Percentiles rank a stretch among this genome's conserved stretches.
These are phyloP conservation scores for Egretta garzetta DNA, from an alignment of 2,113 vertebrate genomes.

Conservation along the genomic window DNA sequence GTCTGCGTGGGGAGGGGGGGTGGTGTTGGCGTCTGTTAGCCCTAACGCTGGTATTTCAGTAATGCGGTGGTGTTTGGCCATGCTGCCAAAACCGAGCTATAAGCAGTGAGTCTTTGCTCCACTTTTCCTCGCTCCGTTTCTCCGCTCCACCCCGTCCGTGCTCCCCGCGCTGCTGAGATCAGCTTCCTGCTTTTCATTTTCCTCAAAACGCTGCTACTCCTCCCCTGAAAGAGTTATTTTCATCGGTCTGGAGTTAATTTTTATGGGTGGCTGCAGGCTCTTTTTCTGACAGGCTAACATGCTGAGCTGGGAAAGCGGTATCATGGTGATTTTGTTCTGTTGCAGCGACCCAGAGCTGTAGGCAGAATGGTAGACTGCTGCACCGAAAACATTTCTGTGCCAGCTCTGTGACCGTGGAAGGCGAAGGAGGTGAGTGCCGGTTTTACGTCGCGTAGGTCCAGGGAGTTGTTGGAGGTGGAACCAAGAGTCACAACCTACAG, in stretches of 20 bases:
- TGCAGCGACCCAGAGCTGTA: slow-evolving; percentile 32
- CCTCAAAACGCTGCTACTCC: slow-evolving; percentile 40
- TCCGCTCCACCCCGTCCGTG: slow-evolving; percentile 73
- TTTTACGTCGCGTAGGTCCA: neutral
- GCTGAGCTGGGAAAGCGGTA: neutral
- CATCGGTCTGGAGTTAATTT: slow-evolving; percentile 37
- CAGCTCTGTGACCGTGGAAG: slow-evolving; percentile 49
- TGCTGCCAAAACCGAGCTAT: slow-evolving; percentile 41
- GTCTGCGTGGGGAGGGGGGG: neutral
- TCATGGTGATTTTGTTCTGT: slow-evolving; percentile 33
- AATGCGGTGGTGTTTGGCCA: neutral
- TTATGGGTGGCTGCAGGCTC: slow-evolving; percentile 19
- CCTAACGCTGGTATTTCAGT: neutral
- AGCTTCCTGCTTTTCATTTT: slow-evolving; percentile 76
- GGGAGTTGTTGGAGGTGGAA: neutral
- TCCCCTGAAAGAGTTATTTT: slow-evolving; percentile 65
- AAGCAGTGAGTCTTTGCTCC: slow-evolving; percentile 37
- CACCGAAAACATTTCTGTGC: slow-evolving; percentile 27
- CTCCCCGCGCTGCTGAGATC: slow-evolving; percentile 71
- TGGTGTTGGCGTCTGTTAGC: neutral
- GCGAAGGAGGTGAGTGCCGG: slow-evolving; percentile 55
- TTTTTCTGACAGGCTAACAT: neutral
- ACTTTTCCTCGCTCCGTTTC: slow-evolving; percentile 49
- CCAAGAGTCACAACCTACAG: neutral
- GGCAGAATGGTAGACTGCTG: slow-evolving; percentile 60